Evolutionary conservation across 2,113 vertebrate species (phyloP).

Genomic region (Nanorana parkeri): DNA sequence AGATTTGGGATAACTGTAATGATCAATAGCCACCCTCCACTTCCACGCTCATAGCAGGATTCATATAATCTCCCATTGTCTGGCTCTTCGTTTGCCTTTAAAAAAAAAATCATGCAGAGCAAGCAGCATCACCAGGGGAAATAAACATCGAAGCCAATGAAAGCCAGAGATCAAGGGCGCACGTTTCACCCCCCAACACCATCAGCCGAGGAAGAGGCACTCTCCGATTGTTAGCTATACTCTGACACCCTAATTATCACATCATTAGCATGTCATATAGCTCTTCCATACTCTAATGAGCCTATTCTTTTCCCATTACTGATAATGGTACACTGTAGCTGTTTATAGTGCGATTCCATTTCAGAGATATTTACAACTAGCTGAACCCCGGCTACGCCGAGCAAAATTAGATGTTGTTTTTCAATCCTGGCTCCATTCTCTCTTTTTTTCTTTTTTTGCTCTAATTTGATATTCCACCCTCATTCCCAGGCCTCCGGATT

Average conservation of each 20-base stretch:
- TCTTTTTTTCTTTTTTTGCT: neutral
- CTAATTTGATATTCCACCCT: neutral
- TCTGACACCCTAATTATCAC: constrained; percentile 19
- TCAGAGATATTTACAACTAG: constrained; percentile 53
- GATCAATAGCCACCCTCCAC: too few relatives aligned
- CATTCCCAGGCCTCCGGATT: too few relatives aligned
- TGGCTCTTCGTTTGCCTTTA: too few relatives aligned
- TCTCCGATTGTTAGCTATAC: neutral
- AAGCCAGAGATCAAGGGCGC: constrained; percentile 15
- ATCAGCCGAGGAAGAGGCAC: neutral
- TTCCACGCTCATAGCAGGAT: too few relatives aligned
- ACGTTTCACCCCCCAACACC: neutral
- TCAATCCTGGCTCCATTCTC: too few relatives aligned
- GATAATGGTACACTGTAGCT: constrained; percentile 21
- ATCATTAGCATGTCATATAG: constrained; percentile 28
- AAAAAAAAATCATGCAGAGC: neutral
- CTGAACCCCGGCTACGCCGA: neutral
- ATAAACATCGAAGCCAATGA: neutral
- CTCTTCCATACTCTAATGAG: constrained; percentile 26
- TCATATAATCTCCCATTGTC: too few relatives aligned
- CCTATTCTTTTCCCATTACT: constrained; percentile 22
- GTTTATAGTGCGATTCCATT: constrained; percentile 32
- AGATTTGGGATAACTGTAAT: too few relatives aligned
- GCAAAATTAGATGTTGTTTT: neutral
- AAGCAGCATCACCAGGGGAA: neutral